Evolutionary conservation across 2,888 invertebrate species (phyloP).

Genomic region (Microplitis manilae): DNA sequence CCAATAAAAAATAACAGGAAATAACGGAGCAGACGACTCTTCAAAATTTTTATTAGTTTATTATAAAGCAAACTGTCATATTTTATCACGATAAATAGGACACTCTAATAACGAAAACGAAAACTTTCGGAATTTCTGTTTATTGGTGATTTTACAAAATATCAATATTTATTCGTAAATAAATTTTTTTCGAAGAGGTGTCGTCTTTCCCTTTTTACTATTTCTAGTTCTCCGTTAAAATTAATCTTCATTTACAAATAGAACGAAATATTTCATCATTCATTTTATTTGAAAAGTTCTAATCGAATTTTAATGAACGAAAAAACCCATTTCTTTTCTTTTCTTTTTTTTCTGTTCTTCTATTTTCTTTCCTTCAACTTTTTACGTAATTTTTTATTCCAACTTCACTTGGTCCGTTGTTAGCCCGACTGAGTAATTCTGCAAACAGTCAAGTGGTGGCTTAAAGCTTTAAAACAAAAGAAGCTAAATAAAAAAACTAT

Average conservation of each 20-base stretch:
- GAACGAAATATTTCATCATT: background rate
- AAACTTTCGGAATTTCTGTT: no score
- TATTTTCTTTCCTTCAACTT: background rate
- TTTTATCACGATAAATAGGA: no score
- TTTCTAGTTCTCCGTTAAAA: no score
- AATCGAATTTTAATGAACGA: constrained; percentile 40
- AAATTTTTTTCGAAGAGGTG: no score
- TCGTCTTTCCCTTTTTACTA: no score
- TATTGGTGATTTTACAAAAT: no score
- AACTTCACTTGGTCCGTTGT: constrained; percentile 18
- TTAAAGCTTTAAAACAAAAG: background rate
- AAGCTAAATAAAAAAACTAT: background rate
- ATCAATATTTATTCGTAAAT: no score
- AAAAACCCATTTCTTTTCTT: constrained; percentile 25
- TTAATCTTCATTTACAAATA: background rate
- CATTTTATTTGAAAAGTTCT: background rate
- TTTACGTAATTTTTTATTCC: constrained; percentile 1
- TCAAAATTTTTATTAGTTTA: no score
- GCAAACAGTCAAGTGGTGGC: background rate
- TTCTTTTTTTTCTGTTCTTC: no score
- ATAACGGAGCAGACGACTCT: no score
- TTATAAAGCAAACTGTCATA: no score
- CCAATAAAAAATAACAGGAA: background rate
- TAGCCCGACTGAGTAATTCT: constrained; percentile 17
- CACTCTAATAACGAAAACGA: no score